Evolutionary conservation across 2,888 invertebrate genomes (phyloP), one percentile per base, ranked within the genome.

Genomic region (Sabellastarte sp.): DNA sequence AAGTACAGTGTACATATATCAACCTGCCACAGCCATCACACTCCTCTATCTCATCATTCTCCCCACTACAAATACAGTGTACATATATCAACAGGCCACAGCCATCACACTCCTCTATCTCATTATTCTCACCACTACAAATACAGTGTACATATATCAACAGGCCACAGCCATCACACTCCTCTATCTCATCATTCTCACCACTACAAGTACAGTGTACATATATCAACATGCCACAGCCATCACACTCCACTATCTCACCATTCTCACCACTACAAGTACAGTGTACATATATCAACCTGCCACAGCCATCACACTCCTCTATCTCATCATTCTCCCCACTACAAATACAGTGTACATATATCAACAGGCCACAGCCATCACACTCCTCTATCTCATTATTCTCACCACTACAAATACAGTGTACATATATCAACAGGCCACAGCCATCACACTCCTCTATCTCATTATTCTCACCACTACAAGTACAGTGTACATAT

Each of bases 61-160:
- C 91, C 68, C 91, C 91, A 74, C 10, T 41, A 41, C 41, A 10
- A 41, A 15, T 15, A 20, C 41, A 41, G 20, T 91, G 95, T 88
- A 97, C 97, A 85, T 97, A 97, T 2, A 97, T 96, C 52, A 94
- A 93, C 3, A 95, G 92, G 1, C 95, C 95, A 85, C 97, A 97
- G 29, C 93, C 91, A 86, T 97, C 97, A 85, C 97, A 97, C 84
- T 96, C 96, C 0, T 97, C 93, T 74, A 97, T 95, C 85, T 97
- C 97, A 86, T 97, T 95, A 63, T 91, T 89, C 75, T 93, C 93
- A 85, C 93, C 94, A 84, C 93, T 95, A 74, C 91, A 72, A 57
- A 41, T 53, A 26, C 15, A 41, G 26, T 57, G 20, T 41, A 41
- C 41, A 41, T 20, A 41, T 41, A 41, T 10, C 41, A 41, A 41